phyloP scores from a whole-genome alignment of 2,797 vertebrate genomes.

The Acropternis orthonyx region DNA sequence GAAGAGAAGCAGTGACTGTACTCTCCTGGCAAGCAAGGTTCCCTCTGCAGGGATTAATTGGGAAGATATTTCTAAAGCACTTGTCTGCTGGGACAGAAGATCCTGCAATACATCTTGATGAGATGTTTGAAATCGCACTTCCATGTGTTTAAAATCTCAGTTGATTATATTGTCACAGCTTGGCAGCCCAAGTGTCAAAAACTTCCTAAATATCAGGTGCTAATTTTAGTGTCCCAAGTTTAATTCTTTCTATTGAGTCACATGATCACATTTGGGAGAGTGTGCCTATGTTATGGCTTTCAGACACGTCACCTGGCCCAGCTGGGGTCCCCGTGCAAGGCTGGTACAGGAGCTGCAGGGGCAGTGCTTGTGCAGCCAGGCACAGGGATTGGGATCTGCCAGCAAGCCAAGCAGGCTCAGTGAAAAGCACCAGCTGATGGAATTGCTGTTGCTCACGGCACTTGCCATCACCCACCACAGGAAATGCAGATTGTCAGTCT shows the following conservation, averaged over 20 bases:
- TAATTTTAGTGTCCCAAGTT: conserved; percentile 10
- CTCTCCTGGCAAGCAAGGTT: not conserved
- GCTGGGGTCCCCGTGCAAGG: not conserved
- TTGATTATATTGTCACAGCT: conserved; percentile 51
- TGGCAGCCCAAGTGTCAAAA: conserved; percentile 46
- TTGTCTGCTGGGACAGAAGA: conserved; percentile 3
- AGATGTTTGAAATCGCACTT: not conserved
- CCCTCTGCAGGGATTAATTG: not conserved
- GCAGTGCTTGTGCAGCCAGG: not conserved
- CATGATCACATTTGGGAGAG: not conserved
- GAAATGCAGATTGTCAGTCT: not conserved
- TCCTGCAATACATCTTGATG: not conserved
- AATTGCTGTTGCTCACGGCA: not conserved
- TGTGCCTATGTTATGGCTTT: not conserved
- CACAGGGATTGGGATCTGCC: not conserved
- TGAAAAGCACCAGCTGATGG: not conserved
- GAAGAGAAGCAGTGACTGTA: not conserved
- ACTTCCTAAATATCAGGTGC: conserved; percentile 49
- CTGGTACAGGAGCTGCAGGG: fast-evolving
- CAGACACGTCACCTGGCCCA: not conserved
- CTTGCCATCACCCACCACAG: fast-evolving
- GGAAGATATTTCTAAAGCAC: not conserved
- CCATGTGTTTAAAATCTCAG: conserved; percentile 40
- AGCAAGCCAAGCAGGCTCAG: not conserved
- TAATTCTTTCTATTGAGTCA: not conserved